Base-by-base conservation (phyloP, 53 echinoderm and acorn worm genomes). In the Actinopyga echinites region DNA sequence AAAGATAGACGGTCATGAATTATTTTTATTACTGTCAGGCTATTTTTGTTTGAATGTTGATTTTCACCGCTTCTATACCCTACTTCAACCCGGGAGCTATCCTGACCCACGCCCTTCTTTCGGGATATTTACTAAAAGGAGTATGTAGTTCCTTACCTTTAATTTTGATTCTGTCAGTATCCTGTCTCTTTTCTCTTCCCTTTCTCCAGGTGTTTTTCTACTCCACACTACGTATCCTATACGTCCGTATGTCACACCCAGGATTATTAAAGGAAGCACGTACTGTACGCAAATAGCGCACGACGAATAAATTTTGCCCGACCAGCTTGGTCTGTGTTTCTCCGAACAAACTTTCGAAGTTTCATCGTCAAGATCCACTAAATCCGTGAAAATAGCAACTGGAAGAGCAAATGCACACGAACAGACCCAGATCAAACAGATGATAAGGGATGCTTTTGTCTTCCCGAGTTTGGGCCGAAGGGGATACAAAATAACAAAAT, bases 401-500 rank as follows among this genome's bases (percentile, higher is more conserved):
- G 99, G 99, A 30, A 92, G 74, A 3, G 93, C 92, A 7, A 99
- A 74, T 23, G 83, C 86, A 10, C 89, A 79, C 7, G 99, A 88
- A 12, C 86, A 78, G 0, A 89, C 64, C 99, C 99, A 99, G 8
- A 99, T 95, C 31, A 85, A 65, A 10, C 75, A 86, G 25, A 94
- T 89, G 52, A 95, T 89, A 12, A 86, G 31, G 2, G 92, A 30
- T 11, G 94, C 86, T 67, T 91, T 88, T 23, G 74, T 90, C 68
- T 92, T 88, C 5, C 86, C 89, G 89, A 92, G 90, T n/a, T 90
- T 88, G 19, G 87, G 92, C 71, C 89, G 54, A 52, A 99, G 57
- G 2, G 99, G 99, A 56, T 99, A 87, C 17, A 92, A 86, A 36
- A 99, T 99, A 36, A 94, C 99, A 73, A 92, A 88, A 74, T 94